phyloP scores from a whole-genome alignment of 2,113 vertebrate genomes.

The Ceratotherium simum region DNA sequence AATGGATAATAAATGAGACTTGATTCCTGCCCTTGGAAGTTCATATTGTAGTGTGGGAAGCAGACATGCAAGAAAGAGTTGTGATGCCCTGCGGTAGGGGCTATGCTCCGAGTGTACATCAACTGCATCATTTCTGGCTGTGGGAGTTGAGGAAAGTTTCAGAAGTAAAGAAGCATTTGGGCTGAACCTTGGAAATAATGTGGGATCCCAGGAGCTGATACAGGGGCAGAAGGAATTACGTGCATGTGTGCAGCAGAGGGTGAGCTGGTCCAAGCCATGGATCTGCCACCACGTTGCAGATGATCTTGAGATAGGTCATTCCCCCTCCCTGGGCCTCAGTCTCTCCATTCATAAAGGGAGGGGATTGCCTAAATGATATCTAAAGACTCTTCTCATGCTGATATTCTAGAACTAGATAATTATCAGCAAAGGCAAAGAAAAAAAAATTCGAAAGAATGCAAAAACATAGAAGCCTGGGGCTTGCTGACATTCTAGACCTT shows the following conservation, averaged over 20 bases:
- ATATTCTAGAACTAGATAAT: not conserved
- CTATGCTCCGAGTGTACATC: not conserved
- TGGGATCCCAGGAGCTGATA: not conserved
- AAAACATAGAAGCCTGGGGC: not conserved
- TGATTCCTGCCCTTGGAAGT: not conserved
- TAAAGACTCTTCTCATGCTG: not conserved
- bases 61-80: not conserved
- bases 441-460: not conserved
- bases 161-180: not conserved
- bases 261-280: not conserved
- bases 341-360: not conserved
- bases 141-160: not conserved
- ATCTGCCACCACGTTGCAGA: no score
- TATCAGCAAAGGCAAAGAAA: not conserved
- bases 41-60: not conserved
- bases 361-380: not conserved
- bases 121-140: not conserved
- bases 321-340: not conserved
- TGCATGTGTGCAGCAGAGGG: accelerated
- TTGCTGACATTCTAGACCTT: not conserved
- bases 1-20: not conserved
- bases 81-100: no score
- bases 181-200: not conserved
- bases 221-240: not conserved
- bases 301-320: not conserved